A percentile compares a stretch with the other conserved stretches of the same genome.
phyloP scores from a whole-genome alignment of 92 coral and sea anemone genomes.

The Epizoanthus scotinus region DNA sequence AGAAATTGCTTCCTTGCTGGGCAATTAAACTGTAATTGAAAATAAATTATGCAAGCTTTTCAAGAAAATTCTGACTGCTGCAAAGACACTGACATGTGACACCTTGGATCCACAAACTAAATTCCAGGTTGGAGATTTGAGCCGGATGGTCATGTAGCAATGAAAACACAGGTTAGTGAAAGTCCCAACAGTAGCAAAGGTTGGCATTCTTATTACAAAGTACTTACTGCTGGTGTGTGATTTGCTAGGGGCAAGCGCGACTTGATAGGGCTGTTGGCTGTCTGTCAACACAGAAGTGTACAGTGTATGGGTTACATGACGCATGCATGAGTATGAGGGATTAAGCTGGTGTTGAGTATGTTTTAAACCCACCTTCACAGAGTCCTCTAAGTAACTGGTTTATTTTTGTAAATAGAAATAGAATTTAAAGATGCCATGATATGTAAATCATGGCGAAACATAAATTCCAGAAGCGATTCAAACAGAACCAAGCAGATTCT shows the following conservation, averaged over 20 bases:
- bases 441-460: too few species aligned
- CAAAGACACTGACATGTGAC: too few species aligned
- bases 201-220: not conserved
- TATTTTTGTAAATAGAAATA: too few species aligned
- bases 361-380: not conserved
- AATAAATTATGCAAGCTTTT: too few species aligned
- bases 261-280: constrained; percentile 89
- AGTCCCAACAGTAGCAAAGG: not conserved
- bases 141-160: not conserved
- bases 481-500: too few species aligned
- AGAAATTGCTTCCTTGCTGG: too few species aligned
- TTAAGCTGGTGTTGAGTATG: not conserved
- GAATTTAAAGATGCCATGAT: too few species aligned
- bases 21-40: too few species aligned
- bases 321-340: constrained; percentile 32
- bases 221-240: constrained; percentile 64
- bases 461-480: too few species aligned
- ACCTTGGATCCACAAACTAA: too few species aligned
- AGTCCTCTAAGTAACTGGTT: not conserved
- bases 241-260: constrained; percentile 55
- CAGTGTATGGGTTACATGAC: constrained; percentile 37
- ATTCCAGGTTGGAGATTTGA: not conserved
- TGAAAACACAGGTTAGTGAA: not conserved
- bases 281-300: constrained; percentile 70
- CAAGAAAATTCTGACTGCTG: too few species aligned